Evolutionary conservation across 1,140 invertebrate species (phyloP), one percentile per base, ranked within the genome.

Genomic region (Alviniconcha marisindica): DNA sequence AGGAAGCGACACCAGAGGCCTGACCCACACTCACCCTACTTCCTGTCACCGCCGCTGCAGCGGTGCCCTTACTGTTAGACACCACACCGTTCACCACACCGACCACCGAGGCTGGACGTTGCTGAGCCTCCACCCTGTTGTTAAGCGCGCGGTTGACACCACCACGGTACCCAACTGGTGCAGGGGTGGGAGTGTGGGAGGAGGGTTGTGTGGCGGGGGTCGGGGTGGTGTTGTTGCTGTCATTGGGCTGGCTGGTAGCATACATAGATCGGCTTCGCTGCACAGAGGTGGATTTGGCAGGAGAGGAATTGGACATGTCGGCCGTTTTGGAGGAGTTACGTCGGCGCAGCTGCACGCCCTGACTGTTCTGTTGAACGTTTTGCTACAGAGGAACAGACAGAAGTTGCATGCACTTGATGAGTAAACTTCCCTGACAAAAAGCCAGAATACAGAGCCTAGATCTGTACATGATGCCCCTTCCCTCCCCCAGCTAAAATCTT

Each of bases 191-290:
- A 7, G 28, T 1, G 31, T 36, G 18, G 48, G 77, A 28, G n/a
- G 77, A 63, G 10, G 24, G 15, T 40, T 48, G 31, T 28, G 66
- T 36, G 66, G 69, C 28, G 28, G 51, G 21, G 54, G 48, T 28
- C 38, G 36, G 3, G 48, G 77, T 1, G 33, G 31, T 44, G 21
- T 15, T 40, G 10, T 81, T 38, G 38, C n/a, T 48, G 40, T 33
- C 60, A 48, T 21, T 21, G 0, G 60, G 40, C 42, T 85, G 84
- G 40, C 77, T 81, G 73, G 73, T 31, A 51, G 77, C 18, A 28
- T 82, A 79, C 63, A 84, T 40, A 24, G 85, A 86, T 38, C 84
- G 78, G 54, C 82, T 87, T 31, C 84, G 73, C 31, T 85, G 86
- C 14, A 84, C 54, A 33, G 42, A 79, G 28, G 44, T 74, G 15